phyloP scores from a whole-genome alignment of 1,140 invertebrate genomes.

The Capitella teleta region DNA sequence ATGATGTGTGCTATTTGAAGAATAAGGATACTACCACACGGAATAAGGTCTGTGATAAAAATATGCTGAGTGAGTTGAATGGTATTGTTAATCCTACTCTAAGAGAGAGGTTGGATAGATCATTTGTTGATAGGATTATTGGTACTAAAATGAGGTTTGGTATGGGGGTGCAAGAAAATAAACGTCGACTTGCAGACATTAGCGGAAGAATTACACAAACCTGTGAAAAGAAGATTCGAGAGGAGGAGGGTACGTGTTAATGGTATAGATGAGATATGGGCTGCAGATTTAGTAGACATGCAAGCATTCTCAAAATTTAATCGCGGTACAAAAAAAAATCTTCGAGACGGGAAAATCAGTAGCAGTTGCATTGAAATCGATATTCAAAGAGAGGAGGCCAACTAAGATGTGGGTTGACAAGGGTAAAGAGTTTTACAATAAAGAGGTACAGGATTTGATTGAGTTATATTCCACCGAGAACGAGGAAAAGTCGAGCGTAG shows the following conservation, averaged over 20 bases:
- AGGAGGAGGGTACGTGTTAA: neutral
- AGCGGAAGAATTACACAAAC: constrained; percentile 3
- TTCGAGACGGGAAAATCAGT: too few species aligned
- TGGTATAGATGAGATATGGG: constrained; percentile 13
- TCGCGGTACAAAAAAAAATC: too few species aligned
- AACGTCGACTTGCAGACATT: neutral
- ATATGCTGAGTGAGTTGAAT: too few species aligned
- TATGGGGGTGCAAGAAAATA: neutral
- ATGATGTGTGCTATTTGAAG: neutral
- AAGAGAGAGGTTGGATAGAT: neutral
- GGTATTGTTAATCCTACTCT: constrained; percentile 1
- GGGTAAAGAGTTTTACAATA: constrained; percentile 15
- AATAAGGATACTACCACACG: neutral
- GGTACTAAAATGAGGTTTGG: neutral
- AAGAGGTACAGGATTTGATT: constrained; percentile 5
- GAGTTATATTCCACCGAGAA: constrained; percentile 10
- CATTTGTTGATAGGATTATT: neutral
- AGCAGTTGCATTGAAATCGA: too few species aligned
- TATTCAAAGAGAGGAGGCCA: too few species aligned
- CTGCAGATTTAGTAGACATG: constrained; percentile 14
- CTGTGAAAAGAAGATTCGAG: neutral
- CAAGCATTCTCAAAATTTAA: too few species aligned
- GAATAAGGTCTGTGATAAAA: too few species aligned
- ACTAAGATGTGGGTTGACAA: constrained; percentile 12
- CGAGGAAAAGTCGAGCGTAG: constrained; percentile 10